phyloP scores from a whole-genome alignment of 1,140 invertebrate genomes.

The Drosophila ogumai region DNA sequence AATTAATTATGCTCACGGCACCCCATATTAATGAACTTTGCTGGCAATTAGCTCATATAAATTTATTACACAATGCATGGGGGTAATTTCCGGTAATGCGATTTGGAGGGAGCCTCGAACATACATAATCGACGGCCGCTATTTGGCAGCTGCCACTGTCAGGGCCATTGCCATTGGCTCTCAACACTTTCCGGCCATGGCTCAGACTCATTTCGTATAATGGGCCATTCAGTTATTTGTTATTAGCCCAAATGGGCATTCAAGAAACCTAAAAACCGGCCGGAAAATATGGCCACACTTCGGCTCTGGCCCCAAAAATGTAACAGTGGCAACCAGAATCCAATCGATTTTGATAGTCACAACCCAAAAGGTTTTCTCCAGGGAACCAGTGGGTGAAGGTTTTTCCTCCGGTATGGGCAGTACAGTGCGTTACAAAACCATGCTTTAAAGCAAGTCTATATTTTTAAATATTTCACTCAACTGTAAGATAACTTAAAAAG shows the following conservation, averaged over 20 bases:
- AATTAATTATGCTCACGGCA: slow-evolving; percentile 45
- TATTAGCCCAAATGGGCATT: slow-evolving; percentile 72
- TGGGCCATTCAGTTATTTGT: slow-evolving; percentile 75
- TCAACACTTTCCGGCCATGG: slow-evolving; percentile 43
- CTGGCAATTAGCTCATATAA: slow-evolving; percentile 54
- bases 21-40: slow-evolving; percentile 56
- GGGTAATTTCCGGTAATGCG: slow-evolving; percentile 44
- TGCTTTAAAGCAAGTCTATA: not conserved
- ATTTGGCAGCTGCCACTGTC: slow-evolving; percentile 24
- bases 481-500: not conserved
- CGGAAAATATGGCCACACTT: slow-evolving; percentile 25
- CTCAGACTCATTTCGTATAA: slow-evolving; percentile 58
- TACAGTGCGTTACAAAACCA: not conserved
- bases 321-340: slow-evolving; percentile 45
- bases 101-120: slow-evolving; percentile 12
- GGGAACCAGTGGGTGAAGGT: slow-evolving; percentile 11
- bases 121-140: slow-evolving; percentile 20
- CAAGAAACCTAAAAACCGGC: slow-evolving; percentile 55
- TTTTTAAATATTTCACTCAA: too few relatives aligned
- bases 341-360: slow-evolving; percentile 74
- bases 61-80: slow-evolving; percentile 50
- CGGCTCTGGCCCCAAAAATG: slow-evolving; percentile 3
- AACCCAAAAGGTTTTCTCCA: slow-evolving; percentile 29
- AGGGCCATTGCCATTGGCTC: slow-evolving; percentile 38
- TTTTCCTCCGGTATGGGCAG: slow-evolving; percentile 3